A percentile compares a stretch with the other conserved stretches of the same genome.
Conservation (phyloP, 2,888 invertebrate genomes). For the Tryphoninae sp. region DNA sequence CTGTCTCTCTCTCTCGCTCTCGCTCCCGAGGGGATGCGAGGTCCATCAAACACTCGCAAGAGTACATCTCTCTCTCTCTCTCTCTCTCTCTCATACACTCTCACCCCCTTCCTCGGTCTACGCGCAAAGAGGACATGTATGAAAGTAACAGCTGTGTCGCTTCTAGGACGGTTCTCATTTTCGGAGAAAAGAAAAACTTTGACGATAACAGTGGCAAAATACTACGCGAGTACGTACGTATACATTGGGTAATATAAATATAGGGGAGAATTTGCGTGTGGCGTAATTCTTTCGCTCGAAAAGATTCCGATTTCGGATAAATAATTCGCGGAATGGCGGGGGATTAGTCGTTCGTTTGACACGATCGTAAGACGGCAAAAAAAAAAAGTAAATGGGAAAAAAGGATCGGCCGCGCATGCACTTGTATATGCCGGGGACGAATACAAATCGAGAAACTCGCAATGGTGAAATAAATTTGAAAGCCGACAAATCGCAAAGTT, state of each 20-base stretch:
- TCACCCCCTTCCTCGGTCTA: no score
- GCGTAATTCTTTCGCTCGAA: no score
- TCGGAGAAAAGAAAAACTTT: neutral
- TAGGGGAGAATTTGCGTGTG: no score
- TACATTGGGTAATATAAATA: no score
- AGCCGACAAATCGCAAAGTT: conserved; percentile 4
- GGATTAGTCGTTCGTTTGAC: no score
- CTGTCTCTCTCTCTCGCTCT: neutral
- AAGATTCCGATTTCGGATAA: no score
- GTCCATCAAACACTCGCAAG: conserved; percentile 12
- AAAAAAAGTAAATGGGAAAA: no score
- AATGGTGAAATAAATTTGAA: conserved; percentile 7
- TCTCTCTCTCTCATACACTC: neutral
- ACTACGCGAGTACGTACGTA: neutral
- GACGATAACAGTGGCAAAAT: neutral
- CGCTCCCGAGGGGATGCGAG: neutral
- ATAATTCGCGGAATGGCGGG: no score
- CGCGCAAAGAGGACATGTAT: conserved; percentile 12
- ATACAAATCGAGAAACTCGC: conserved; percentile 16
- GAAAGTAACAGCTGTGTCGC: conserved; percentile 55
- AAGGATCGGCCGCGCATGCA: no score
- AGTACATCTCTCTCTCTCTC: conserved; percentile 1
- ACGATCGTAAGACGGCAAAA: no score
- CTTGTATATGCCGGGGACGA: no score
- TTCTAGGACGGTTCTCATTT: conserved; percentile 51